These are phyloP conservation scores for Callaeas wilsoni DNA, from an alignment of 2,113 vertebrate species.

Conservation along the genomic window DNA sequence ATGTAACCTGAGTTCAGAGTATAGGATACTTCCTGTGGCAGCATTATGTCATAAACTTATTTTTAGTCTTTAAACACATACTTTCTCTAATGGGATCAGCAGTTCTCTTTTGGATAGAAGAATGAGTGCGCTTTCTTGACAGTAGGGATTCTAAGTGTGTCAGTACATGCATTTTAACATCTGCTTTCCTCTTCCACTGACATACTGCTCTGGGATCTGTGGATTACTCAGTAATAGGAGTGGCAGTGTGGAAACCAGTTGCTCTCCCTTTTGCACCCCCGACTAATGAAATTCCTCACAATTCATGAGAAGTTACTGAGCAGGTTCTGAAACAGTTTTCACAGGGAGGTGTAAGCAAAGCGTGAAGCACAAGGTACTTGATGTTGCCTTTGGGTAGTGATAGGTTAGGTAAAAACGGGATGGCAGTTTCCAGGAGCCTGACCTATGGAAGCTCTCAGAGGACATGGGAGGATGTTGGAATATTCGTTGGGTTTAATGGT, in stretches of 20 bases:
- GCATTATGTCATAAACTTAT: background rate
- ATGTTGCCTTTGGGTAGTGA: background rate
- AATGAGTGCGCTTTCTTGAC: background rate
- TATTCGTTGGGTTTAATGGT: background rate
- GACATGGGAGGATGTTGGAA: background rate
- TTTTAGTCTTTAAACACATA: conserved; percentile 22
- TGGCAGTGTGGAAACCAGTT: background rate
- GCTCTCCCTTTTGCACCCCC: background rate
- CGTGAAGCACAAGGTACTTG: background rate
- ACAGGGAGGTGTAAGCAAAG: background rate
- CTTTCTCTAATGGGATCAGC: background rate
- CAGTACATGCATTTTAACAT: background rate
- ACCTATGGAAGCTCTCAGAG: background rate
- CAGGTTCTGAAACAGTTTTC: background rate
- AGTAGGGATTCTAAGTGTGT: background rate
- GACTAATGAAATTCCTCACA: background rate
- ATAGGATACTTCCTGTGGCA: conserved; percentile 25
- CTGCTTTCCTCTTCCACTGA: background rate
- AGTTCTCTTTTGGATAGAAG: background rate
- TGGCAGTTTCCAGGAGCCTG: background rate
- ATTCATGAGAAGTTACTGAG: background rate
- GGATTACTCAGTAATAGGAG: background rate
- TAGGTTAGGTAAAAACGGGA: background rate
- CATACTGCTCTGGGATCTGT: background rate
- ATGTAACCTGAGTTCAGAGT: background rate